Base-by-base conservation (phyloP, 2,797 vertebrate genomes). In the Danio jaintianensis region DNA sequence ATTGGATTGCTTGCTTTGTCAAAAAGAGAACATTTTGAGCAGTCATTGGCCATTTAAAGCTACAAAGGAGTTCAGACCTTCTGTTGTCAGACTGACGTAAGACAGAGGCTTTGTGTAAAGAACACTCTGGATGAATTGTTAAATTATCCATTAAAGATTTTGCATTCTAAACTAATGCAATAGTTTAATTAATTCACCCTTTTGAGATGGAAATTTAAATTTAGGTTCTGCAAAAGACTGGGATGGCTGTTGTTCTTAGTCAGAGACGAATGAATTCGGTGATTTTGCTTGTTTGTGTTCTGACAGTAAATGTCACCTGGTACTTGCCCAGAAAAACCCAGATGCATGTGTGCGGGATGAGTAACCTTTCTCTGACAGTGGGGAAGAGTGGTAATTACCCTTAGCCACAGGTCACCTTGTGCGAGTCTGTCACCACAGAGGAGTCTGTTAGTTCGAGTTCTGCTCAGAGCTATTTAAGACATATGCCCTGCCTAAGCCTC, bases 301-400 rank as follows among this genome's bases (percentile, higher is more conserved):
- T 36, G 50, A 73, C 59, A 56, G 16, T 80, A 80, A 80, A 80
- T 80, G 78, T 56, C 78, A 80, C 69, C 78, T 42, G 0, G 59
- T 42, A 73, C 40, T 16, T 7, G 2, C 55, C 55, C 47, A 52
- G 38, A 50, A 79, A 79, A 43, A 5, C 18, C 11, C 16, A 9
- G 38, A 56, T 45, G 48, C 22, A 52, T 70, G 45, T 53, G 29
- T 62, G 67, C 20, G n/a, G 20, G 48, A 64, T 48, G 69, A 55
- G 78, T 80, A 73, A 80, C 78, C 78, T 80, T 80, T 80, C 40
- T n/a, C 40, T 80, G 78, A 80, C 78, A 73, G 78, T 80, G 47
- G 69, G 78, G 69, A 80, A 73, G 78, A 38, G 40, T 18, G 42
- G 78, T 80, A 80, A 80, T 80, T 73, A 73, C 38, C 38, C 68